Conservation (phyloP, 37 sponge, comb jelly and placozoan species). For the Halisarca cf. caerulea region DNA sequence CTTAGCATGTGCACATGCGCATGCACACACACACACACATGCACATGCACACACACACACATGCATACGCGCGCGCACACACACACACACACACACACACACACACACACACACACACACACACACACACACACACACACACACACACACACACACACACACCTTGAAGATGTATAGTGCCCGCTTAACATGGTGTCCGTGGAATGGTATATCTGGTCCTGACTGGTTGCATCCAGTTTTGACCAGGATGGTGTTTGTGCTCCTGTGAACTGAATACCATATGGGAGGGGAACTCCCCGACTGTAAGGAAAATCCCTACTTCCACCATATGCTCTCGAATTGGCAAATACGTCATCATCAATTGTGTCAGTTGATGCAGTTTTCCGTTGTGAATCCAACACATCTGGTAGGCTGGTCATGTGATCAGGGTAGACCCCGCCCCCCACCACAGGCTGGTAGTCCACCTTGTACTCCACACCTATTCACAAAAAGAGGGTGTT, state of each 20-base stretch:
- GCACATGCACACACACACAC: slow-evolving; percentile 37
- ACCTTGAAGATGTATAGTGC: not conserved
- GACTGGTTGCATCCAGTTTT: not conserved
- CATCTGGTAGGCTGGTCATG: too few species aligned
- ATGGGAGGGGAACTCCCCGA: too few species aligned
- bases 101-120: slow-evolving; percentile 25
- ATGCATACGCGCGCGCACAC: not conserved
- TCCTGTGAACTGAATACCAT: not conserved
- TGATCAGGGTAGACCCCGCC: too few species aligned
- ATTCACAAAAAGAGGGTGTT: too few species aligned
- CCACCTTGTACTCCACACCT: too few species aligned
- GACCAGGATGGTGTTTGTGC: not conserved
- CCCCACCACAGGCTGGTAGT: too few species aligned
- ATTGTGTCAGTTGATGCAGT: too few species aligned
- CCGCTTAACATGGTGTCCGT: slow-evolving; percentile 14
- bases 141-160: slow-evolving; percentile 25
- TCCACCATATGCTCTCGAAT: too few species aligned
- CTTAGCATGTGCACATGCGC: slow-evolving; percentile 18
- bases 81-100: slow-evolving; percentile 22
- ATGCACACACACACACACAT: slow-evolving; percentile 50
- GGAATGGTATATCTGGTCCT: not conserved
- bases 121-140: slow-evolving; percentile 25
- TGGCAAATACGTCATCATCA: too few species aligned
- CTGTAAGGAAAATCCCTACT: too few species aligned
- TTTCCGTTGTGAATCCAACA: too few species aligned